These are phyloP conservation scores for Pyrocoelia pectoralis DNA, from an alignment of 2,888 invertebrate species.

Conservation along the genomic window DNA sequence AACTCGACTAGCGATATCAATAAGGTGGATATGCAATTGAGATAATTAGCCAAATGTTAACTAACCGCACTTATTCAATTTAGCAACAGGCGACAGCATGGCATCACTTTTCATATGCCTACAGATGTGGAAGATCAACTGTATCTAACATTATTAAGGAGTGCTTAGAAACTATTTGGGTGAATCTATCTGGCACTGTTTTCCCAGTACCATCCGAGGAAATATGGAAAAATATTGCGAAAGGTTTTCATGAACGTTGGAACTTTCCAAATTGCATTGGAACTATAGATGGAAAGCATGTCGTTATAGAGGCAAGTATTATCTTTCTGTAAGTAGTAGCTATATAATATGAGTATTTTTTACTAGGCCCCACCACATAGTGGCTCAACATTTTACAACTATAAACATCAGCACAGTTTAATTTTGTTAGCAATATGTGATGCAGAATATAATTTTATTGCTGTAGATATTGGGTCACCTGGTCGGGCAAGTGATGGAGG, in stretches of 20 bases:
- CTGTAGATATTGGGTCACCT: neutral
- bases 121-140: neutral
- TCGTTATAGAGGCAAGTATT: neutral
- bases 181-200: neutral
- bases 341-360: neutral
- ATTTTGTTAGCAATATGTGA: neutral
- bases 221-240: neutral
- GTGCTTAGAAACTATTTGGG: neutral
- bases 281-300: constrained; percentile 5
- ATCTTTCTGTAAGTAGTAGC: neutral
- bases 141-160: neutral
- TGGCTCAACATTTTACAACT: neutral
- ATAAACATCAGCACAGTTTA: neutral
- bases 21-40: too few relatives aligned
- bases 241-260: neutral
- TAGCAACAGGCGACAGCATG: neutral
- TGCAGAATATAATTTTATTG: neutral
- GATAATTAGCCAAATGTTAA: too few relatives aligned
- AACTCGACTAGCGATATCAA: neutral
- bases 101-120: neutral
- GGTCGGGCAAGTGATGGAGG: neutral
- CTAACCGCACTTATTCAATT: neutral
- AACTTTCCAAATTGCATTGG: neutral
- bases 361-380: neutral
- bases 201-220: neutral